Base-by-base conservation (phyloP, 1,140 invertebrate species). In the Drosophila punjabiensis region DNA sequence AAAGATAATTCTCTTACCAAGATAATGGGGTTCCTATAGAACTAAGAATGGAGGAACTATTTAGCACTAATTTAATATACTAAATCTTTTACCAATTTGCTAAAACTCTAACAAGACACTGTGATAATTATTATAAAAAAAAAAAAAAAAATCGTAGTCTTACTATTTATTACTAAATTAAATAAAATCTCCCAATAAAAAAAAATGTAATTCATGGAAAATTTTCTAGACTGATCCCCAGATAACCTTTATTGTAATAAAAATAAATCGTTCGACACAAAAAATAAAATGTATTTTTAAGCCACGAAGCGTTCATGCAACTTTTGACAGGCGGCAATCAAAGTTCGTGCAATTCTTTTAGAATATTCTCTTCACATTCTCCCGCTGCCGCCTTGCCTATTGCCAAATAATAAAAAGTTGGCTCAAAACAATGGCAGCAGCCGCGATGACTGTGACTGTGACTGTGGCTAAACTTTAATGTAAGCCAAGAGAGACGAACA, bases 341-440 rank as follows among this genome's bases (percentile, higher is more conserved):
- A 56, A 75, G 28, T 55, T n/a, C 69, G 35, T 50, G 35, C 35
- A 70, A 71, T 52, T 28, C 9, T n/a, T 35, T 6, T n/a, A 73
- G 45, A 73, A 62, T 67, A 39, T 71, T 64, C 39, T 45, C 30
- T 32, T 18, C 3, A 48, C 50, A 52, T 74, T 86, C 58, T 75
- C 65, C 43, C 43, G 28, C 41, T 28, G 50, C 30, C 58, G 81
- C 30, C 70, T 79, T 59, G 43, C 66, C 75, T 76, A 89, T 84
- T 84, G 78, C 81, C 68, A 82, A 86, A 82, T 87, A 76, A 61
- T 75, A 67, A 66, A 50, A 82, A 82, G 86, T 74, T 75, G 24
- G 53, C 65, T 20, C 28, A 50, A 84, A 67, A 88, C 81, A 89
- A 88, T 89, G 61, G 86, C 85, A 43, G 86, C 85, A 47, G 71